Evolutionary conservation across 2,797 vertebrate species (phyloP), one percentile per base, ranked within the genome.

Genomic region (Pelochelys cantorii): DNA sequence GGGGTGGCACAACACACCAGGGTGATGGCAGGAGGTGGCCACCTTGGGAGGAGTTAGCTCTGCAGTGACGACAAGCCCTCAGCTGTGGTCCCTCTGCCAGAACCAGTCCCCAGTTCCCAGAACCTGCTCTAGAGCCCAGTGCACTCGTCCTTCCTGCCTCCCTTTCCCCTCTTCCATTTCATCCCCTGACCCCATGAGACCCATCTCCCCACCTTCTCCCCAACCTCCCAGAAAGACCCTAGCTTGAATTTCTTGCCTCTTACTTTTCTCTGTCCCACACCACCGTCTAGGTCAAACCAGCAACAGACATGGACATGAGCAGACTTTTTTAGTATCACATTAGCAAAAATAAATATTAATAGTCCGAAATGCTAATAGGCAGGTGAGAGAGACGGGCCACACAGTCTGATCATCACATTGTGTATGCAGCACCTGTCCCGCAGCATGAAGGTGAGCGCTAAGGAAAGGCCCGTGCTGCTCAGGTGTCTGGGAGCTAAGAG

Each of bases 311-410:
- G 85, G 54, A 60, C 53, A n/a, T 15, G 68, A 57, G 37, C 65
- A 79, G 17, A 22, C 53, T 57, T 55, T 37, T 68, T 78, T 87
- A 29, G 20, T 77, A 54, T n/a, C 9, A 1, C 4, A 3, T 78
- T 93, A 88, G 48, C 80, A 92, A 86, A 90, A 87, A 59, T 79
- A 77, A 87, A 48, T 77, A 74, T 18, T 82, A 88, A 65, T 92
- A 71, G 27, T 75, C 31, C 25, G 62, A 53, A 81, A 87, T 82
- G 53, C 42, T 83, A 23, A 59, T 20, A 11, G 89, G 42, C 11
- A 22, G 25, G 54, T 34, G 65, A 84, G 77, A 34, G n/a, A 79
- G 37, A 37, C 75, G n/a, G 62, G 59, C 62, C 80, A 23, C 0
- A 2, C 12, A 13, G 53, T 37, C 60, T 29, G 25, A 65, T 60